phyloP scores from a whole-genome alignment of 2,797 vertebrate species.

The Acrocephalus scirpaceus region DNA sequence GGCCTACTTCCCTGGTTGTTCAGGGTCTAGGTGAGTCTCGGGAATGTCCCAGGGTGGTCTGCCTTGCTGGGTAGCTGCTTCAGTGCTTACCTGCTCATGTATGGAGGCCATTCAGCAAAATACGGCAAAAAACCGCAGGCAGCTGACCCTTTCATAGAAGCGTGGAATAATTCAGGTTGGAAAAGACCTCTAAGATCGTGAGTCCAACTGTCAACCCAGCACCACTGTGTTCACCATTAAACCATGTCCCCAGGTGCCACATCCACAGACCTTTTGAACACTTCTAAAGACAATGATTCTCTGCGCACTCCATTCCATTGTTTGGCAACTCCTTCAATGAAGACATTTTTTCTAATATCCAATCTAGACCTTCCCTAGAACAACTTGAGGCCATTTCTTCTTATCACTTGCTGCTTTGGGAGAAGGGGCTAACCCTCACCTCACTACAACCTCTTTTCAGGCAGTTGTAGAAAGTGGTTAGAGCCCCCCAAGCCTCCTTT shows the following conservation, averaged over 20 bases:
- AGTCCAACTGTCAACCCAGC: not conserved
- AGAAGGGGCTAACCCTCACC: no score
- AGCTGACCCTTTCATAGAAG: not conserved
- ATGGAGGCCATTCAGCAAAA: not conserved
- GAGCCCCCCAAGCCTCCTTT: not conserved
- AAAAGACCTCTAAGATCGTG: not conserved
- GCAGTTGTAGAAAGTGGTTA: not conserved
- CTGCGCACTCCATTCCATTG: not conserved
- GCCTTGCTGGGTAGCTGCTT: not conserved
- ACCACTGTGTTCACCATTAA: not conserved
- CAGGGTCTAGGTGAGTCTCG: not conserved
- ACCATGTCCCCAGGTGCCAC: not conserved
- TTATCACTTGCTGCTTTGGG: not conserved
- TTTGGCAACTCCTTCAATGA: not conserved
- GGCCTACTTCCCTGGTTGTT: not conserved
- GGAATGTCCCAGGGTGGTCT: not conserved
- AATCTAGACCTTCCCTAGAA: not conserved
- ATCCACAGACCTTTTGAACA: not conserved
- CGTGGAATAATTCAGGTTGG: not conserved
- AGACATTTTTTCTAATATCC: not conserved
- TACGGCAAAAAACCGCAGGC: accelerated
- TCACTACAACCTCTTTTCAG: not conserved
- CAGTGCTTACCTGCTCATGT: not conserved
- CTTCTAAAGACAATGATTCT: not conserved
- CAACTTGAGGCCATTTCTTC: not conserved